Conservation (phyloP, 2,888 invertebrate species). For the Tricholauxania praeusta region DNA sequence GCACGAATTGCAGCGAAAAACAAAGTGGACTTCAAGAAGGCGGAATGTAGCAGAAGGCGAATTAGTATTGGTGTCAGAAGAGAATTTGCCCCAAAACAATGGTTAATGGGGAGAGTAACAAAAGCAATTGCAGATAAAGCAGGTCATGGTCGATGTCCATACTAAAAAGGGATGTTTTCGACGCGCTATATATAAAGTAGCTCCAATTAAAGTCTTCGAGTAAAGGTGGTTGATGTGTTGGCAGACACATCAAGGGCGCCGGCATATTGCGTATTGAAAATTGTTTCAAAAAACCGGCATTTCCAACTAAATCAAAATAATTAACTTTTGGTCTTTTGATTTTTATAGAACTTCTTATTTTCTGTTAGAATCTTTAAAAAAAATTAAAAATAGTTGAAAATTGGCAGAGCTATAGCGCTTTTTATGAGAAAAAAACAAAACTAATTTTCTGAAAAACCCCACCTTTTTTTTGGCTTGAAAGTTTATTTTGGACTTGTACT, state of each 20-base stretch:
- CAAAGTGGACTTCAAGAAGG: constrained; percentile 38
- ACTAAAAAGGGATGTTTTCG: constrained; percentile 20
- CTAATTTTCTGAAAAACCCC: too few species aligned
- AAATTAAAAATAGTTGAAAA: too few species aligned
- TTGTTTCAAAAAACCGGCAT: too few species aligned
- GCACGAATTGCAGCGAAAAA: constrained; percentile 35
- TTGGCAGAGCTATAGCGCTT: too few species aligned
- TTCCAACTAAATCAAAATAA: neutral
- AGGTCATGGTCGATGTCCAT: constrained; percentile 7
- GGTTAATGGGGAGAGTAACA: constrained; percentile 20
- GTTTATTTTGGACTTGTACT: too few species aligned
- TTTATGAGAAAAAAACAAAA: too few species aligned
- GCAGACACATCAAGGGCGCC: constrained; percentile 27
- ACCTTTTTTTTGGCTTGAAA: too few species aligned
- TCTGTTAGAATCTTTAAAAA: too few species aligned
- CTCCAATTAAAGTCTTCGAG: neutral
- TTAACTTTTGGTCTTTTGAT: too few species aligned
- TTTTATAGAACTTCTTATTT: too few species aligned
- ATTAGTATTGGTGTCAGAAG: constrained; percentile 34
- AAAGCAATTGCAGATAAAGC: constrained; percentile 13
- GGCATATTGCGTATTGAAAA: neutral
- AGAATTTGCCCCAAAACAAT: constrained; percentile 33
- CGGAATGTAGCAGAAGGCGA: constrained; percentile 38
- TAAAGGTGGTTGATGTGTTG: constrained; percentile 13
- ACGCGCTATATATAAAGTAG: constrained; percentile 22